phyloP scores from a whole-genome alignment of 2,888 invertebrate genomes.

The Lithophane leautieri region DNA sequence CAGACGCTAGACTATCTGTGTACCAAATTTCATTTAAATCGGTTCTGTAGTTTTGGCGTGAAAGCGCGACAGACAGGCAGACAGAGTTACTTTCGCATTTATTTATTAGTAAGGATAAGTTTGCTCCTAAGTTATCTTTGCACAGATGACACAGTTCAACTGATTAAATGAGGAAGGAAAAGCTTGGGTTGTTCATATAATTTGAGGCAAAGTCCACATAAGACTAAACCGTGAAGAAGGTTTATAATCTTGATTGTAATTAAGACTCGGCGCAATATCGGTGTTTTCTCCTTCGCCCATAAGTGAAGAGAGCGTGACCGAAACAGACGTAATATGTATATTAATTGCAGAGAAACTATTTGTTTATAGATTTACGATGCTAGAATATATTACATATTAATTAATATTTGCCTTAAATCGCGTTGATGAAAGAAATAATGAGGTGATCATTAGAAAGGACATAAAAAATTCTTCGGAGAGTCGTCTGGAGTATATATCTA shows the following conservation, averaged over 20 bases:
- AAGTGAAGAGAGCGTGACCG: constrained; percentile 58
- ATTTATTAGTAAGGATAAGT: no score
- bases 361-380: constrained; percentile 51
- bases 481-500: neutral
- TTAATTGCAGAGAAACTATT: constrained; percentile 56
- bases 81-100: no score
- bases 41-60: no score
- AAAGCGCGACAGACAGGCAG: no score
- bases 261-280: constrained; percentile 44
- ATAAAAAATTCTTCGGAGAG: neutral
- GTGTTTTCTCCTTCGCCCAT: constrained; percentile 48
- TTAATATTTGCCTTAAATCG: constrained; percentile 17
- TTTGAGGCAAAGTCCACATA: constrained; percentile 9
- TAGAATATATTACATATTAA: constrained; percentile 40
- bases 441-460: constrained; percentile 14
- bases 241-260: constrained; percentile 49
- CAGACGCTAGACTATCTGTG: no score
- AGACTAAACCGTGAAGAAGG: constrained; percentile 46
- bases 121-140: no score
- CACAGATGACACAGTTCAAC: neutral
- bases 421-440: constrained; percentile 4
- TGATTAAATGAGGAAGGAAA: neutral
- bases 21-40: no score
- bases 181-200: neutral
- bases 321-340: constrained; percentile 53